Percentiles rank a stretch among this genome's conserved stretches.
Evolutionary conservation across 1,140 invertebrate genomes (phyloP).

Genomic region (Bombus affinis): DNA sequence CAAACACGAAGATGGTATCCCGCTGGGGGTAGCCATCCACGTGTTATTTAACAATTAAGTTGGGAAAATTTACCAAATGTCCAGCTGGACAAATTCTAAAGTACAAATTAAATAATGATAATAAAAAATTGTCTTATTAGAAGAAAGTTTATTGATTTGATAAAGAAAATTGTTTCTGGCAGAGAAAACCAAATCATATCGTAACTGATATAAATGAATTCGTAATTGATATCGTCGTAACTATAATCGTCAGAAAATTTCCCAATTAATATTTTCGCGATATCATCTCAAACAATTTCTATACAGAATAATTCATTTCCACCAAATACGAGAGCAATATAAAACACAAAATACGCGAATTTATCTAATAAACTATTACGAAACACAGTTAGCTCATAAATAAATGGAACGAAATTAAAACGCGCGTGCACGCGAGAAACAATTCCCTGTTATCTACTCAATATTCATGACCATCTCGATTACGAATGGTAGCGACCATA

Average conservation of each 20-base stretch:
- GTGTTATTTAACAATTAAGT: too few species aligned
- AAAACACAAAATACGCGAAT: neutral
- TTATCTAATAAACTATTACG: neutral
- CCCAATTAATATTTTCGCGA: too few species aligned
- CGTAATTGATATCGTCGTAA: too few species aligned
- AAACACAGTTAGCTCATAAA: neutral
- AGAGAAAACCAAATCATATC: too few species aligned
- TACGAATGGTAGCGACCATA: neutral
- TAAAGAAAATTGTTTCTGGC: neutral
- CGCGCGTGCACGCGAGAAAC: neutral
- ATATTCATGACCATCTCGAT: slow-evolving; percentile 9
- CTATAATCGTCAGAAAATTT: too few species aligned
- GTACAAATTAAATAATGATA: too few species aligned
- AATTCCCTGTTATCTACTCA: neutral
- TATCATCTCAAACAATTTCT: neutral
- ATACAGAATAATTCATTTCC: neutral
- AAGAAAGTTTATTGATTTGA: neutral
- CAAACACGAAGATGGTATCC: too few species aligned
- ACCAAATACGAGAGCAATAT: neutral
- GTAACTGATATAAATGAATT: neutral
- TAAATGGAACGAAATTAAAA: slow-evolving; percentile 9
- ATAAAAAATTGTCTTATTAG: too few species aligned
- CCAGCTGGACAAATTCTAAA: too few species aligned
- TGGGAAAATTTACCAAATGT: too few species aligned
- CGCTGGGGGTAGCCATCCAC: too few species aligned